Evolutionary conservation across 1,140 invertebrate species (phyloP).

Genomic region (Ladona fulva): DNA sequence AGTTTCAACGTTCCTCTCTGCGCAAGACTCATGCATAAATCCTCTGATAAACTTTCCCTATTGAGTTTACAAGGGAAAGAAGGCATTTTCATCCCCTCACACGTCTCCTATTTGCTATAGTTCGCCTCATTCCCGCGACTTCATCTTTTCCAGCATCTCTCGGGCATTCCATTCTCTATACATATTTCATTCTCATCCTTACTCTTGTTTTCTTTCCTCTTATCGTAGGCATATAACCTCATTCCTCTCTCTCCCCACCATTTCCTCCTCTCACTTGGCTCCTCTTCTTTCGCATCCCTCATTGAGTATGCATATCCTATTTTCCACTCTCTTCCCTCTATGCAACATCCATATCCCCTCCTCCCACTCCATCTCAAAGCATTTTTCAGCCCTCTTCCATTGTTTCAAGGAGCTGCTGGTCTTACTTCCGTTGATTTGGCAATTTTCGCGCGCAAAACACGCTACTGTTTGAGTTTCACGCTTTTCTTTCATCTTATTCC

Average conservation of each 20-base stretch:
- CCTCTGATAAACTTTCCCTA: too few species aligned
- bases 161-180: not conserved
- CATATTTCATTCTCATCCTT: not conserved
- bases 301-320: conserved; percentile 1
- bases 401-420: too few species aligned
- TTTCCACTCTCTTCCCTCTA: not conserved
- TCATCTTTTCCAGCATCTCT: not conserved
- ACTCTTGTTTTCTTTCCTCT: not conserved
- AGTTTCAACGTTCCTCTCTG: too few species aligned
- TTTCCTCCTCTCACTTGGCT: not conserved
- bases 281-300: not conserved
- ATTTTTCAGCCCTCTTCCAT: too few species aligned
- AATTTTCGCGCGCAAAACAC: too few species aligned
- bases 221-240: too few species aligned
- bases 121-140: not conserved
- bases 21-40: too few species aligned
- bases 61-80: too few species aligned
- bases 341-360: not conserved
- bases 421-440: too few species aligned
- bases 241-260: not conserved
- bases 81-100: not conserved
- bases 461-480: too few species aligned
- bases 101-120: not conserved
- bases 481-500: too few species aligned
- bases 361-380: not conserved